Conservation (phyloP, 2,797 vertebrate genomes). For the Phyllotis vaccarum region DNA sequence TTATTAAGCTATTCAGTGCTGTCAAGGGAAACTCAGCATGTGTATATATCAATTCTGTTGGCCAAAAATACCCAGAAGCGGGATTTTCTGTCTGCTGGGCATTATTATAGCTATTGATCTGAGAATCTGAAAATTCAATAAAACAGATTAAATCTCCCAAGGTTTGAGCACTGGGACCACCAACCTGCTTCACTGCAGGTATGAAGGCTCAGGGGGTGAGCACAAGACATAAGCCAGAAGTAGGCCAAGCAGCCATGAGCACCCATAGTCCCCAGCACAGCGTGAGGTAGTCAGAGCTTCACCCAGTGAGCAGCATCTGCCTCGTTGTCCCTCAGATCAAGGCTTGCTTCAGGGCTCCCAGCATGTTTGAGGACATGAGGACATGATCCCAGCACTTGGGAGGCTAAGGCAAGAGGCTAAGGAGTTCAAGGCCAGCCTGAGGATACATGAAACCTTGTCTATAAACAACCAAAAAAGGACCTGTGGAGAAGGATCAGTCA, state of each 20-base stretch:
- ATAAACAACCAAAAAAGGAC: neutral
- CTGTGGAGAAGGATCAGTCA: neutral
- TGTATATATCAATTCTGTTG: slow-evolving; percentile 48
- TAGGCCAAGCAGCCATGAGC: neutral
- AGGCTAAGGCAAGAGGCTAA: neutral
- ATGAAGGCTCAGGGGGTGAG: neutral
- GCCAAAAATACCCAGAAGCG: slow-evolving; percentile 51
- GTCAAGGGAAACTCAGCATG: slow-evolving; percentile 13
- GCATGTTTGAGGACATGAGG: neutral
- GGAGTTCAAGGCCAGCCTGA: neutral
- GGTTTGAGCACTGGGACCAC: slow-evolving; percentile 22
- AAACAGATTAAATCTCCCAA: slow-evolving; percentile 71
- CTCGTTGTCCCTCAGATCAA: neutral
- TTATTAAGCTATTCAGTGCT: slow-evolving; percentile 35
- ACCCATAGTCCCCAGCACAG: neutral
- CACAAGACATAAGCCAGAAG: fast-evolving
- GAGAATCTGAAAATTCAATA: slow-evolving; percentile 77
- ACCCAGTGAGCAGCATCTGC: neutral
- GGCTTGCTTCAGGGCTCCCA: neutral
- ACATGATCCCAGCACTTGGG: neutral
- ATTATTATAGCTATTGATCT: slow-evolving; percentile 74
- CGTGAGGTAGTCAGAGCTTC: neutral
- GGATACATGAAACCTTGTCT: neutral
- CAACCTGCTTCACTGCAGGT: neutral
- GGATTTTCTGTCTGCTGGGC: slow-evolving; percentile 69